Base-by-base conservation (phyloP, 2,888 invertebrate genomes). In the Boloria selene region DNA sequence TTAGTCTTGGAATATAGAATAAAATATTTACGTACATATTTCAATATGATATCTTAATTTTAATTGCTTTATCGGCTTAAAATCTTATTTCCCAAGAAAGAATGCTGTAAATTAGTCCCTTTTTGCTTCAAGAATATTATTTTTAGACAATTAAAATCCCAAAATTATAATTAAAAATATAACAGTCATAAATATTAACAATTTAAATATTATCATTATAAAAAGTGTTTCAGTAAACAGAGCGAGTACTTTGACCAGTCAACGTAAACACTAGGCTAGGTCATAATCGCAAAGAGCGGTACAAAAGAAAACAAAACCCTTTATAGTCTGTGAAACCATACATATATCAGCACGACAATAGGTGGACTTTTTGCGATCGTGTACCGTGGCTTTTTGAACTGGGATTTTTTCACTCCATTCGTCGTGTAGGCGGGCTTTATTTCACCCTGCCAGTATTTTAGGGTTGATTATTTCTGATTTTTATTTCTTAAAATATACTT, bases 361-460 rank as follows among this genome's bases (percentile, higher is more conserved):
- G 80, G 74, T 69, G 77, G 83, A 84, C 84, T 87, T 87, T 86
- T 85, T 86, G 69, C 61, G 77, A 77, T 74, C 76, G 79, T 76
- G 78, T 77, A 74, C 72, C 77, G 77, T 87, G 88, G 86, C 90
- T 87, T 87, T 90, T 90, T 91, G 90, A 91, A 89, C 91, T 86
- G 85, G 81, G 81, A 81, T 88, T 88, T 90, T 90, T 91, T 88
- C 90, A 88, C 87, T 88, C 82, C 86, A 87, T 88, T 87, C 88
- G 81, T 74, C 75, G 77, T 78, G 77, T 78, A 74, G 77, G 71
- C 79, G 78, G 76, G 81, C 83, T 84, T 85, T 86, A 85, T 86
- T 85, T 85, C 82, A 85, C 83, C 82, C 83, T 75, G 79, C 79
- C 81, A 78, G 74, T 70, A 67, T 63, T 60, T 68, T 78, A 90